phyloP scores from a whole-genome alignment of 2,797 vertebrate species.

The Sebastes vulpes region DNA sequence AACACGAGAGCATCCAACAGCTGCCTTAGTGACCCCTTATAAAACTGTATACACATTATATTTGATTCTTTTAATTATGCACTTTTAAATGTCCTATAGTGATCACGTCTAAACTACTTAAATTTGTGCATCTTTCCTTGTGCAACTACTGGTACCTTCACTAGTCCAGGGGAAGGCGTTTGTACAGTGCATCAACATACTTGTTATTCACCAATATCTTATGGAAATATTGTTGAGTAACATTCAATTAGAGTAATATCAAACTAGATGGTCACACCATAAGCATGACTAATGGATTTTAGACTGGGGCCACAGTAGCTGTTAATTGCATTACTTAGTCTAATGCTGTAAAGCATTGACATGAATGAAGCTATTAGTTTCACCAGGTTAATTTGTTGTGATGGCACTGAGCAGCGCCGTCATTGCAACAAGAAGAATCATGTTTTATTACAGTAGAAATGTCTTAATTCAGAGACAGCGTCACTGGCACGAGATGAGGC shows the following conservation, averaged over 20 bases:
- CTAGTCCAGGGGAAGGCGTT: neutral
- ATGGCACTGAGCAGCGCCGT: constrained; percentile 5
- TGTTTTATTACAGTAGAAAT: neutral
- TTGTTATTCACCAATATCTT: constrained; percentile 2
- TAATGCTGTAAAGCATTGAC: constrained; percentile 51
- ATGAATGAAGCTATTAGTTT: constrained; percentile 48
- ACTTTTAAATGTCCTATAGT: neutral
- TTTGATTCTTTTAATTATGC: neutral
- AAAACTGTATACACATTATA: neutral
- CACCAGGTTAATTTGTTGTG: constrained; percentile 29
- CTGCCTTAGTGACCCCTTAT: neutral
- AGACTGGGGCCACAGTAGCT: constrained; percentile 31
- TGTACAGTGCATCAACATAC: neutral
- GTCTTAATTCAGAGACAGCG: neutral
- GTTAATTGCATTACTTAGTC: constrained; percentile 53
- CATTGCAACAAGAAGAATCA: constrained; percentile 8
- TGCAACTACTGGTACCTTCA: neutral
- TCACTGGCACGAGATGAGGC: neutral
- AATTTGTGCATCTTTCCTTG: neutral
- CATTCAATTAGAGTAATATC: constrained; percentile 42
- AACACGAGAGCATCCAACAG: neutral
- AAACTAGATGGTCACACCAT: constrained; percentile 41
- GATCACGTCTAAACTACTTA: neutral
- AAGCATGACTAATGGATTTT: constrained; percentile 48
- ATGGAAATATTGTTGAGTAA: constrained; percentile 23